Percentiles rank a stretch among this genome's conserved stretches.
These are phyloP conservation scores for Monomorium pharaonis DNA, from an alignment of 1,140 invertebrate genomes.

Conservation along the genomic window DNA sequence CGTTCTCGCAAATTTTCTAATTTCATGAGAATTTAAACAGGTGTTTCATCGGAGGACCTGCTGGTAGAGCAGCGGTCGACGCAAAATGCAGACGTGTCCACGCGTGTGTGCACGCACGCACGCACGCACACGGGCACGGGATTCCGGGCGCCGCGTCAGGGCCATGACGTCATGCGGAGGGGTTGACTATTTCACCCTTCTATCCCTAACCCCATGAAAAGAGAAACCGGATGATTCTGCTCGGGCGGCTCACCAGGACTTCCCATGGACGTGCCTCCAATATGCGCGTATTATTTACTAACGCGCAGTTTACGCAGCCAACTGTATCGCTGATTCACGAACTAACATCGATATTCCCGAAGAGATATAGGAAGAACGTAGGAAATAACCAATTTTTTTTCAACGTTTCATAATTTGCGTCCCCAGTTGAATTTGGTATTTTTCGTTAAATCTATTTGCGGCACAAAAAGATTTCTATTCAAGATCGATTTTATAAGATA, in stretches of 20 bases:
- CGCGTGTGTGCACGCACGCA: background rate
- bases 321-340: constrained; percentile 47
- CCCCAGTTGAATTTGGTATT: background rate
- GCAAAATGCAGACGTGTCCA: background rate
- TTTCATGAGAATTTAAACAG: constrained; percentile 61
- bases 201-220: constrained; percentile 70
- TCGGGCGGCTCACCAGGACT: constrained; percentile 69
- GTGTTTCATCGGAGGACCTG: constrained; percentile 52
- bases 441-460: background rate
- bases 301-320: constrained; percentile 39
- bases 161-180: constrained; percentile 72
- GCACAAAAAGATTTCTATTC: background rate
- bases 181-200: constrained; percentile 71
- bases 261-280: constrained; percentile 73
- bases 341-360: constrained; percentile 16
- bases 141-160: constrained; percentile 16
- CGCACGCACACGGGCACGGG: background rate
- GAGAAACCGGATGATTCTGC: constrained; percentile 79
- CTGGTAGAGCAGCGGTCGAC: background rate
- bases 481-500: background rate
- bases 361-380: background rate
- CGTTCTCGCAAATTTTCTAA: constrained; percentile 37
- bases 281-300: constrained; percentile 61
- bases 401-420: background rate
- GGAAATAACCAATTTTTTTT: background rate